Conservation (phyloP, 2,113 vertebrate species). For the Larimichthys crocea region DNA sequence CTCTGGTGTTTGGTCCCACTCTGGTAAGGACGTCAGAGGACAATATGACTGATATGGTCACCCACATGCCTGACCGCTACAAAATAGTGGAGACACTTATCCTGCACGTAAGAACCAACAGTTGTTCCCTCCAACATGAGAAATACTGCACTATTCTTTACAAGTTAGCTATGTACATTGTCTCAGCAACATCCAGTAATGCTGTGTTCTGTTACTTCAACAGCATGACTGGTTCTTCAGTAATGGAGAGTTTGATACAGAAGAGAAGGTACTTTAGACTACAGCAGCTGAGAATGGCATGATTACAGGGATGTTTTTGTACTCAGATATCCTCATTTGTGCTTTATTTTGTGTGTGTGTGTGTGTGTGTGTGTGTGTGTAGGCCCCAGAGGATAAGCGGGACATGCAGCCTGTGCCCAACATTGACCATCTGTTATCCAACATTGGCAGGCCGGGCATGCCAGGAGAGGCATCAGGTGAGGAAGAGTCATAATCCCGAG, state of each 20-base stretch:
- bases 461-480: constrained; percentile 91
- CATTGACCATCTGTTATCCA: constrained; percentile 96
- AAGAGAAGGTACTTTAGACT: constrained; percentile 86
- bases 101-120: constrained; percentile 87
- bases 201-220: constrained; percentile 17
- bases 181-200: background rate
- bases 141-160: background rate
- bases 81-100: constrained; percentile 98
- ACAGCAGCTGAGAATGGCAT: no score
- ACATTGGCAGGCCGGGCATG: constrained; percentile 91
- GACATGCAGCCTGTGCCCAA: constrained; percentile 91
- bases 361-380: constrained; percentile 9
- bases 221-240: constrained; percentile 94
- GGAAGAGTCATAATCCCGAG: constrained; percentile 17
- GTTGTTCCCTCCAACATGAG: background rate
- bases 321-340: background rate
- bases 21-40: constrained; percentile 96
- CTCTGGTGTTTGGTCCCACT: constrained; percentile 96
- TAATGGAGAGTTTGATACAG: constrained; percentile 86
- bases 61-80: constrained; percentile 98
- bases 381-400: constrained; percentile 91
- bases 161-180: background rate
- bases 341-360: background rate
- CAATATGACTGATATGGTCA: constrained; percentile 99
- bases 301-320: background rate